Percentiles rank a stretch among this genome's conserved stretches.
These are phyloP conservation scores for Paedocypris micromegethes DNA, from an alignment of 2,797 vertebrate genomes.

Conservation along the genomic window DNA sequence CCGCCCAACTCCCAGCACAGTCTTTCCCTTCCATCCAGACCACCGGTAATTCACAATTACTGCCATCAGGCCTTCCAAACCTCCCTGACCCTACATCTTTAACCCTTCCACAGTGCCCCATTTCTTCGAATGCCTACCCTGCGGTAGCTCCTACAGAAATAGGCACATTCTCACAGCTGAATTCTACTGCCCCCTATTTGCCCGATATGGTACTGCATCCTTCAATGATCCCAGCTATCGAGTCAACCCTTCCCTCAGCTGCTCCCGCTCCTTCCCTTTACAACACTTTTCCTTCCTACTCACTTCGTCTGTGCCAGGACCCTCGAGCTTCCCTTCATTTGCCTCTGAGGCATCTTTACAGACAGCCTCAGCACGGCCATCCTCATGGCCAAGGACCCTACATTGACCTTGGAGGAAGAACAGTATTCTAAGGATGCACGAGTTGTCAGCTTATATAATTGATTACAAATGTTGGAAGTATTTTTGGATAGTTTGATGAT, in stretches of 20 bases:
- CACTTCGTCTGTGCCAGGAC: conserved; percentile 71
- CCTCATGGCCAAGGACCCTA: conserved; percentile 71
- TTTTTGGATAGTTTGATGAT: too few species aligned
- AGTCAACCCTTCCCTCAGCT: conserved; percentile 49
- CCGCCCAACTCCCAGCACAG: conserved; percentile 45
- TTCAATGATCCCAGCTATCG: conserved; percentile 49
- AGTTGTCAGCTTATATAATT: neutral
- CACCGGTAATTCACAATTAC: conserved; percentile 27
- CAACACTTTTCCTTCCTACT: conserved; percentile 68
- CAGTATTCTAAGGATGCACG: conserved; percentile 55
- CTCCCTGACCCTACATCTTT: conserved; percentile 22
- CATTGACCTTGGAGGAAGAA: conserved; percentile 63
- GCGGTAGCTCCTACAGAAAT: conserved; percentile 52
- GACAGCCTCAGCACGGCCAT: conserved; percentile 75
- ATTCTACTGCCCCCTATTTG: conserved; percentile 57
- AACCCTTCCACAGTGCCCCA: conserved; percentile 51
- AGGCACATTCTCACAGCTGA: conserved; percentile 58
- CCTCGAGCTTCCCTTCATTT: conserved; percentile 70
- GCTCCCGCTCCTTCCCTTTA: conserved; percentile 56
- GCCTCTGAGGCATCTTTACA: conserved; percentile 77
- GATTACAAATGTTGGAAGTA: neutral
- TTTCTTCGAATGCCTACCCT: conserved; percentile 52
- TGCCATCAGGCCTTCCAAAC: neutral
- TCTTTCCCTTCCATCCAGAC: conserved; percentile 40
- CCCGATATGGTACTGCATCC: conserved; percentile 66